phyloP scores from a whole-genome alignment of 2,113 vertebrate genomes.

The Leuciscus idus region DNA sequence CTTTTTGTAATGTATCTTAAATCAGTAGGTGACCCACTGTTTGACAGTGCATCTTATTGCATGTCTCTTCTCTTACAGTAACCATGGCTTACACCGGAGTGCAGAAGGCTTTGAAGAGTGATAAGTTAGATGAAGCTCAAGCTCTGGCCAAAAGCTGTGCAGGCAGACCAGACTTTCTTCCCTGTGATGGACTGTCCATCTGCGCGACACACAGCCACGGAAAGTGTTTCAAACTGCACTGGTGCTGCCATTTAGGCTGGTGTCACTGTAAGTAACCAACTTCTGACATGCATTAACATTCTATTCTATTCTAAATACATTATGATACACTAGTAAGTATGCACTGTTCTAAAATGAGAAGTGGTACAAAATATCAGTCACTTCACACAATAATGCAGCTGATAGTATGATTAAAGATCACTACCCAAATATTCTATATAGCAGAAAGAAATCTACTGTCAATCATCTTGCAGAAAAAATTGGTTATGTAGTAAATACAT shows the following conservation, averaged over 20 bases:
- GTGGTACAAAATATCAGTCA: not conserved
- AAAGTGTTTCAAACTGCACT: constrained; percentile 98
- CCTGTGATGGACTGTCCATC: constrained; percentile 95
- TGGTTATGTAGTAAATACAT: not conserved
- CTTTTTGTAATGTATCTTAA: not conserved
- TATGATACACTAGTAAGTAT: not conserved
- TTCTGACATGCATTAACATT: not conserved
- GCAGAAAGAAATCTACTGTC: not conserved
- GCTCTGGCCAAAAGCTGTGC: constrained; percentile 95
- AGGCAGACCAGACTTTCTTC: constrained; percentile 96
- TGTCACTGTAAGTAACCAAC: constrained; percentile 92
- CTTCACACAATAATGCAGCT: too few species aligned
- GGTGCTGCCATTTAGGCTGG: constrained; percentile 99
- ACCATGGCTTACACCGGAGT: constrained; percentile 80
- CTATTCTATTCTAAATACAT: not conserved
- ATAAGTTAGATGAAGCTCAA: constrained; percentile 94
- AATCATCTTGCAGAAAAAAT: not conserved
- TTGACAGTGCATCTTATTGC: not conserved
- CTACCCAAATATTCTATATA: not conserved
- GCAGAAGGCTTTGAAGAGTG: constrained; percentile 82
- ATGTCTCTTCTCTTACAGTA: constrained; percentile 45
- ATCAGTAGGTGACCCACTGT: not conserved
- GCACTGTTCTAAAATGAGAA: not conserved
- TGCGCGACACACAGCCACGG: constrained; percentile 98
- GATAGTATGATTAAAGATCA: not conserved